A percentile compares a stretch with the other conserved stretches of the same genome.
phyloP scores from a whole-genome alignment of 2,113 vertebrate genomes.

The Oncorhynchus tshawytscha region DNA sequence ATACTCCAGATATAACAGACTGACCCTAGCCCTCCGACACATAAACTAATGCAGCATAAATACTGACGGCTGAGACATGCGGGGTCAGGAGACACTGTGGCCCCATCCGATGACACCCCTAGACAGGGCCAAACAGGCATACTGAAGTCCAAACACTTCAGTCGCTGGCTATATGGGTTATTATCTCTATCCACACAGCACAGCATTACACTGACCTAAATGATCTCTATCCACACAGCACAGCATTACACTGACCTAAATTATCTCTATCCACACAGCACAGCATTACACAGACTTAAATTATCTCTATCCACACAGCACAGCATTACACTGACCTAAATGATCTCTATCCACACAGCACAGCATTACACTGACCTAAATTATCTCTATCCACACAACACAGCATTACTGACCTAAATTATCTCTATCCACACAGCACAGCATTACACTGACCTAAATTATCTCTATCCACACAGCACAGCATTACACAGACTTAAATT shows the following conservation, averaged over 20 bases:
- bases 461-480: slow-evolving; percentile 21
- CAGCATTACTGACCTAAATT: slow-evolving; percentile 4
- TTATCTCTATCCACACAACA: slow-evolving; percentile 30
- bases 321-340: background rate
- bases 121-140: slow-evolving; percentile 2
- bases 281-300: background rate
- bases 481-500: slow-evolving; percentile 7
- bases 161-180: slow-evolving; percentile 30
- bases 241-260: background rate
- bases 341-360: slow-evolving; percentile 30
- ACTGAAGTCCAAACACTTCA: slow-evolving; percentile 29
- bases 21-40: too few relatives aligned
- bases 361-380: background rate
- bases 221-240: slow-evolving; percentile 30
- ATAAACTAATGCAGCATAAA: too few relatives aligned
- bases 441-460: slow-evolving; percentile 7
- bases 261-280: slow-evolving; percentile 30
- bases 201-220: background rate
- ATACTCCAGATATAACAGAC: too few relatives aligned
- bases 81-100: too few relatives aligned
- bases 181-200: slow-evolving; percentile 30
- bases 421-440: slow-evolving; percentile 21
- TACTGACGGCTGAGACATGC: too few relatives aligned
- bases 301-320: slow-evolving; percentile 31
- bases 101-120: too few relatives aligned